Evolutionary conservation across 2,113 vertebrate genomes (phyloP).

Genomic region (Alouatta palliata): DNA sequence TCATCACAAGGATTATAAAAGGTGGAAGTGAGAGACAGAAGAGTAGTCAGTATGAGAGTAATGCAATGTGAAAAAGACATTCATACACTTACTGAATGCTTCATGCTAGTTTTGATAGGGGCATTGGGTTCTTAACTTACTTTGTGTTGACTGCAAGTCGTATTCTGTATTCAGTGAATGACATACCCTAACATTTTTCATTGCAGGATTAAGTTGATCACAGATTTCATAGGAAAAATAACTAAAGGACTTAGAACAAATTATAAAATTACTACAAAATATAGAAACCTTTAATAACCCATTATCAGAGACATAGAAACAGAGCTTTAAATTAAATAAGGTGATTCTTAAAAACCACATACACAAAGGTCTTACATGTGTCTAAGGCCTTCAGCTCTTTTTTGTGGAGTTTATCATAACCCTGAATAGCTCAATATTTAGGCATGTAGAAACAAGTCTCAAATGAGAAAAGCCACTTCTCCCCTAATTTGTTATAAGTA

Average conservation of each 20-base stretch:
- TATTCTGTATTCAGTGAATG: not conserved
- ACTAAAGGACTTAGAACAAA: conserved; percentile 19
- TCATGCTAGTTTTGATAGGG: not conserved
- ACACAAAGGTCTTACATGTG: not conserved
- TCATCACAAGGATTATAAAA: not conserved
- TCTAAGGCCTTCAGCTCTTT: not conserved
- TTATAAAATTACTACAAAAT: conserved; percentile 1
- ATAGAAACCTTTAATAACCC: not conserved
- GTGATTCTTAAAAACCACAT: not conserved
- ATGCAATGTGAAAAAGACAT: not conserved
- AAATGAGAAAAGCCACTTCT: not conserved
- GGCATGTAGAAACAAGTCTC: not conserved
- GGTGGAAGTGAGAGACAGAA: not conserved
- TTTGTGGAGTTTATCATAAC: not conserved
- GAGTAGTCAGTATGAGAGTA: not conserved
- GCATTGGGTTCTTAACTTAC: not conserved
- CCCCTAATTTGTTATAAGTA: not conserved
- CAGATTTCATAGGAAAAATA: conserved; percentile 20
- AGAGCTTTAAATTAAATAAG: conserved; percentile 30
- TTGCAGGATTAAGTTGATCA: not conserved
- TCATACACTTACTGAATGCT: not conserved
- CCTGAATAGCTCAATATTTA: conserved; percentile 11
- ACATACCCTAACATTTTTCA: not conserved
- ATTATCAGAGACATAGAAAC: not conserved
- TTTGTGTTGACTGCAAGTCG: not conserved